Conservation (phyloP, 2,797 vertebrate species). For the Anabacerthia variegaticeps region DNA sequence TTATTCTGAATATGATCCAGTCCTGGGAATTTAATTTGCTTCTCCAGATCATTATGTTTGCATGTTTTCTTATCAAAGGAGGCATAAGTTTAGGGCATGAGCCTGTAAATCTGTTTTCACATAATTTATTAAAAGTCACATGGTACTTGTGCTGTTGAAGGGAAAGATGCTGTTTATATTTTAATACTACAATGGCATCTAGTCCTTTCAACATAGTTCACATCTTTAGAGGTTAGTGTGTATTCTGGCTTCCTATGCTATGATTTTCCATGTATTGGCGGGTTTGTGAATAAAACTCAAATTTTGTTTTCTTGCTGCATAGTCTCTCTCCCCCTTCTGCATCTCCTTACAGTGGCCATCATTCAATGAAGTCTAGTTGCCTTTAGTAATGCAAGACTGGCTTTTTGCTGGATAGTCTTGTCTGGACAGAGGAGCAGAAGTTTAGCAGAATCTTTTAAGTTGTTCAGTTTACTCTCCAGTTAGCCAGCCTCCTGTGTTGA, state of each 20-base stretch:
- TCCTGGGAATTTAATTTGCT: constrained; percentile 54
- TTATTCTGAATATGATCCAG: constrained; percentile 42
- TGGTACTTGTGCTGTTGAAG: not conserved
- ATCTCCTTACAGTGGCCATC: not conserved
- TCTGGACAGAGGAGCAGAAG: not conserved
- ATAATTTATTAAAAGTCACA: not conserved
- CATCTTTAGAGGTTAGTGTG: not conserved
- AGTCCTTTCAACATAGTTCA: constrained; percentile 7
- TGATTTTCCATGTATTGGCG: not conserved
- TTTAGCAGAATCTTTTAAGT: not conserved
- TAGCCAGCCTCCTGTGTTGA: not conserved
- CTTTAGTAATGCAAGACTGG: not conserved
- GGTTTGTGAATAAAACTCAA: not conserved
- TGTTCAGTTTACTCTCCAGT: not conserved
- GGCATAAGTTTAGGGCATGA: constrained; percentile 13
- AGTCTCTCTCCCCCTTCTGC: not conserved
- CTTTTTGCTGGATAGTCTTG: not conserved
- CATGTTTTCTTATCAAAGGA: constrained; percentile 54
- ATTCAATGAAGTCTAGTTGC: not conserved
- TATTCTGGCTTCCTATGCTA: not conserved
- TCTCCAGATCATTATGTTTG: constrained; percentile 33
- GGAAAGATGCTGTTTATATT: constrained; percentile 8
- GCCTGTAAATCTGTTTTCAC: constrained; percentile 49
- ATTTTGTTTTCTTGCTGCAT: not conserved
- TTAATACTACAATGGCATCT: not conserved